A percentile compares a stretch with the other conserved stretches of the same genome.
These are phyloP conservation scores for Eptatretus atami DNA, from an alignment of 2,797 vertebrate genomes.

Conservation along the genomic window DNA sequence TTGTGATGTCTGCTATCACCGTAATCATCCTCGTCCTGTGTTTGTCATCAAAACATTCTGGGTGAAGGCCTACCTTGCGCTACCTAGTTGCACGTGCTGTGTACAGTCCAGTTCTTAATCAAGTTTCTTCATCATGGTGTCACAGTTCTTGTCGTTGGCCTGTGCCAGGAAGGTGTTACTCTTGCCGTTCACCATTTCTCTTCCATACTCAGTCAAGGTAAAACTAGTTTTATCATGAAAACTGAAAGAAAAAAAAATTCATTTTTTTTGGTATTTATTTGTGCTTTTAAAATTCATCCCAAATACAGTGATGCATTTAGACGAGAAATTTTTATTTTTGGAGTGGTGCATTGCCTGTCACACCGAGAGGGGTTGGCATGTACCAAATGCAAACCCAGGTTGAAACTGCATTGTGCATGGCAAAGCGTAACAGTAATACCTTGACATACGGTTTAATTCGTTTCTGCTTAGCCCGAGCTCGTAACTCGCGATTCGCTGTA, in stretches of 20 bases:
- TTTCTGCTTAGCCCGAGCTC: too few species aligned
- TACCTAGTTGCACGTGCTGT: conserved; percentile 58
- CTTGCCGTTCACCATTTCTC: conserved; percentile 82
- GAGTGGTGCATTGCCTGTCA: too few species aligned
- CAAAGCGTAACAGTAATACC: too few species aligned
- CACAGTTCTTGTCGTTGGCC: conserved; percentile 78
- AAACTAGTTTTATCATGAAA: conserved; percentile 9
- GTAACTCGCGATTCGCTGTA: too few species aligned
- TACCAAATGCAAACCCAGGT: too few species aligned
- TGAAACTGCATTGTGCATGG: too few species aligned
- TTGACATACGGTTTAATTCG: too few species aligned
- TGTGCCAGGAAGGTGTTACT: conserved; percentile 68
- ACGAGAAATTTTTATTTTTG: too few species aligned
- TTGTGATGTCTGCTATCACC: conserved; percentile 70
- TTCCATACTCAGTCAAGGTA: conserved; percentile 92
- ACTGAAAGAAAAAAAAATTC: not conserved
- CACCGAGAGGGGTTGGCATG: too few species aligned
- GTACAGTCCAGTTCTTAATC: conserved; percentile 83
- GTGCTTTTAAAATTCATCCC: too few species aligned
- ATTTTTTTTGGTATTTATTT: too few species aligned
- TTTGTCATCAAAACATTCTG: conserved; percentile 56
- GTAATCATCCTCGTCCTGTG: conserved; percentile 76
- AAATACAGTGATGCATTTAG: too few species aligned
- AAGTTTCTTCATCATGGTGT: conserved; percentile 99
- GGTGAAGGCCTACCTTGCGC: conserved; percentile 30